Percentiles rank a stretch among this genome's conserved stretches.
phyloP scores from a whole-genome alignment of 37 sponge, comb jelly and placozoan genomes.

The Theonella swinhoei region DNA sequence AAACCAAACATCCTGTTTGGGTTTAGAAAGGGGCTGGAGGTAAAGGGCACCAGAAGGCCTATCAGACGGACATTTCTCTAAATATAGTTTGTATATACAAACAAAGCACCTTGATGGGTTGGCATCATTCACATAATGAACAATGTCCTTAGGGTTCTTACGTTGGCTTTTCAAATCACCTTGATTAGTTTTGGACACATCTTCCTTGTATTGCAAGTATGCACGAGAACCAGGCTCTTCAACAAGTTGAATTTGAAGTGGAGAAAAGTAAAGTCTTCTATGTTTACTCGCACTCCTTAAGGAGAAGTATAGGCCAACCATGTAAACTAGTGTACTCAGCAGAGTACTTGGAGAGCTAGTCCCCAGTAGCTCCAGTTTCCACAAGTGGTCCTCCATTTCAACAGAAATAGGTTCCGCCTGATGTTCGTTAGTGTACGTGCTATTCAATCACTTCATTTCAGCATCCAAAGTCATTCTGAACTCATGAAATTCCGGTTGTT shows the following conservation, averaged over 20 bases:
- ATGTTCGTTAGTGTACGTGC: background rate
- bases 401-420: constrained; percentile 7
- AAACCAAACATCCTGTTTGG: constrained; percentile 45
- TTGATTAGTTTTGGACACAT: constrained; percentile 25
- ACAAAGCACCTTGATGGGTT: constrained; percentile 27
- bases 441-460: background rate
- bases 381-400: constrained; percentile 1
- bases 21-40: constrained; percentile 14
- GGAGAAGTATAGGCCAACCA: background rate
- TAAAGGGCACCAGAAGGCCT: constrained; percentile 16
- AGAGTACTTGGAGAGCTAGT: background rate
- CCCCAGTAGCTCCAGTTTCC: background rate
- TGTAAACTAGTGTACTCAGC: background rate
- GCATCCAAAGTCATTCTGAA: constrained; percentile 4
- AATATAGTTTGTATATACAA: constrained; percentile 18
- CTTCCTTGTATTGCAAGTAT: constrained; percentile 17
- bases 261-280: background rate
- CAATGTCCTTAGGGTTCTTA: constrained; percentile 9
- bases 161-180: constrained; percentile 8
- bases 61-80: background rate
- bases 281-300: constrained; percentile 1
- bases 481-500: background rate
- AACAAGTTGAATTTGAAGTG: background rate
- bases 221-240: background rate
- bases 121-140: constrained; percentile 3